Evolutionary conservation across 2,888 invertebrate species (phyloP).

Genomic region (Geophilus truncorum): DNA sequence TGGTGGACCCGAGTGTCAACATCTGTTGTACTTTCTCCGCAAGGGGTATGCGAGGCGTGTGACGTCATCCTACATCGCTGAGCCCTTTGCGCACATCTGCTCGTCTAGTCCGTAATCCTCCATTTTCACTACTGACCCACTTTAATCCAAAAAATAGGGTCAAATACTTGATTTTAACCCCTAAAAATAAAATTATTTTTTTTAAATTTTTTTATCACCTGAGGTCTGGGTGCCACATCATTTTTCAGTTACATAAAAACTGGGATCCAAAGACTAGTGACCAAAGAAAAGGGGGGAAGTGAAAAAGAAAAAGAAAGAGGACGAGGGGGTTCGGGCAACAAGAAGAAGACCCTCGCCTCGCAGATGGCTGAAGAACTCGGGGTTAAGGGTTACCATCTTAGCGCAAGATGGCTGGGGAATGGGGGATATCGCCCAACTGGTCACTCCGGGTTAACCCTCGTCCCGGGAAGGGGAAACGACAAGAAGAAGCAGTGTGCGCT

Average conservation of each 20-base stretch:
- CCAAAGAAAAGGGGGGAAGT: not conserved
- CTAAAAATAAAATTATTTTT: too few relatives aligned
- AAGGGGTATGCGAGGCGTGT: too few relatives aligned
- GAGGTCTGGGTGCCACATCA: not conserved
- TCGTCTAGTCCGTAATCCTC: too few relatives aligned
- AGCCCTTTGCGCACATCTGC: not conserved
- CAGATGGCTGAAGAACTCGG: constrained; percentile 25
- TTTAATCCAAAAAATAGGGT: not conserved
- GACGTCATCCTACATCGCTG: not conserved
- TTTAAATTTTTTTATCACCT: too few relatives aligned
- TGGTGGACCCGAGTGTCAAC: constrained; percentile 19
- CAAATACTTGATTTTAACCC: too few relatives aligned
- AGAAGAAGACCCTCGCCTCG: constrained; percentile 27
- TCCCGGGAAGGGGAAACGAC: not conserved
- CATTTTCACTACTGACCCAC: constrained; percentile 4
- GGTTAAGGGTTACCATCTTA: constrained; percentile 27
- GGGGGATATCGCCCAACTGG: constrained; percentile 17
- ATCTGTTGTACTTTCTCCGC: constrained; percentile 21
- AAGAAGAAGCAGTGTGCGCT: too few relatives aligned
- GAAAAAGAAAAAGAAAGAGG: not conserved
- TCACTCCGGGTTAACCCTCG: constrained; percentile 22
- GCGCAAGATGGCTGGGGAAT: not conserved
- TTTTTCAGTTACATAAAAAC: constrained; percentile 27
- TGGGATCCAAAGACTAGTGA: not conserved
- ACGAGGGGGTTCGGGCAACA: not conserved